A percentile compares a stretch with the other conserved stretches of the same genome.
These are phyloP conservation scores for Cinclus mexicanus DNA, from an alignment of 2,113 vertebrate species.

Conservation along the genomic window DNA sequence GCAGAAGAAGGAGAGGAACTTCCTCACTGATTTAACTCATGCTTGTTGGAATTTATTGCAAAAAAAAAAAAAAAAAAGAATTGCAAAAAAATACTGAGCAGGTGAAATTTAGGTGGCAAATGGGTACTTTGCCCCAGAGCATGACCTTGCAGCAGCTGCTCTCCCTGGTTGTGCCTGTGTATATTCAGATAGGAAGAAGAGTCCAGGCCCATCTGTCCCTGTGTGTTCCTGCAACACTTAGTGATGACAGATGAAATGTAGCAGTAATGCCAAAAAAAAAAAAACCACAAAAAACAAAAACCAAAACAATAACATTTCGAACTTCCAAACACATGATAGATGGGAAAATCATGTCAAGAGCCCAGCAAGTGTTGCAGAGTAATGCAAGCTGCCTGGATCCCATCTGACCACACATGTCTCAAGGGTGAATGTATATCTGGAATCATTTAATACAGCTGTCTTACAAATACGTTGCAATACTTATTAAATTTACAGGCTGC, in stretches of 20 bases:
- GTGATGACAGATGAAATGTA: constrained; percentile 19
- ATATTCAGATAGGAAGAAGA: neutral
- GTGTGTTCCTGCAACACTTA: constrained; percentile 17
- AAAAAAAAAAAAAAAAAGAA: too few species aligned
- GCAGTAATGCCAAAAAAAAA: constrained; percentile 3
- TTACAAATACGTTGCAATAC: neutral
- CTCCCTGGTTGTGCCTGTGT: neutral
- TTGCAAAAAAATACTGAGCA: neutral
- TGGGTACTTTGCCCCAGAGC: neutral
- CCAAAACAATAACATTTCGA: neutral
- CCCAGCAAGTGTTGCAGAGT: neutral
- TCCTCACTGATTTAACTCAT: neutral
- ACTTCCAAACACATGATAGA: neutral
- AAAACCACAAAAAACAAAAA: too few species aligned
- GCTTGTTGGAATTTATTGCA: neutral
- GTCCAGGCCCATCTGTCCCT: constrained; percentile 13
- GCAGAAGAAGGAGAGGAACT: neutral
- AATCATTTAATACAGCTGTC: constrained; percentile 15
- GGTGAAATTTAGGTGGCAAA: neutral
- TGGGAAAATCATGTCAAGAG: neutral
- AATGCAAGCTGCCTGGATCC: neutral
- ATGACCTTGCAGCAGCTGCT: neutral
- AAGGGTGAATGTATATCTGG: neutral
- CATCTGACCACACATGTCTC: neutral
- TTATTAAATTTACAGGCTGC: constrained; percentile 10